Evolutionary conservation across 2,888 invertebrate genomes (phyloP).

Genomic region (Notodonta dromedarius): DNA sequence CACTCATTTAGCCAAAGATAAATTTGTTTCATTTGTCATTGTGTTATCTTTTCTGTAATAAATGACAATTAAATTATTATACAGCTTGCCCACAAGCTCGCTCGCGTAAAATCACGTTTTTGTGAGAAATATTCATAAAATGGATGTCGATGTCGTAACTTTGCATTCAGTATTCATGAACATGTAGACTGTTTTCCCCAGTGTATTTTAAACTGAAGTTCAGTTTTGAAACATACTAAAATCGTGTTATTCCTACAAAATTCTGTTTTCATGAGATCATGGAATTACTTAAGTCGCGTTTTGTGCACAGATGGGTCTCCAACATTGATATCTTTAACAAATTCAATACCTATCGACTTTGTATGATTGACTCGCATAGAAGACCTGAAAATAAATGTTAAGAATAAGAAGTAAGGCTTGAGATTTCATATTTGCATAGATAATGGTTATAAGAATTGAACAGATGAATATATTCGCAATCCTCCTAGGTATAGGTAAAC

Average conservation of each 20-base stretch:
- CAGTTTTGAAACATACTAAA: not conserved
- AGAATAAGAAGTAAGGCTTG: not conserved
- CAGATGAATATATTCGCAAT: not conserved
- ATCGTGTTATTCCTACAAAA: not conserved
- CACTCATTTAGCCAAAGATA: conserved; percentile 18
- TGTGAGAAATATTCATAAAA: conserved; percentile 7
- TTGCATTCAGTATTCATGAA: conserved; percentile 10
- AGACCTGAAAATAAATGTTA: not conserved
- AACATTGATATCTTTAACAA: not conserved
- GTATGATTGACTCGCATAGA: not conserved
- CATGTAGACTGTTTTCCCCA: conserved; percentile 7
- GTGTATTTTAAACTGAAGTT: conserved; percentile 6
- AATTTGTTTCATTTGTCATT: conserved; percentile 38
- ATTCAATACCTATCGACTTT: not conserved
- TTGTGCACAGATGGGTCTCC: not conserved
- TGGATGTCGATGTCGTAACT: conserved; percentile 6
- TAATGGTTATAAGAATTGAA: not conserved
- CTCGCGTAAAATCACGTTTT: conserved; percentile 1
- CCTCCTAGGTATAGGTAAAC: not conserved
- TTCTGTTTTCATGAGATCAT: not conserved
- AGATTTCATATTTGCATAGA: not conserved
- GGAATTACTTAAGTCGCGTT: not conserved
- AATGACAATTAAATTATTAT: conserved; percentile 44
- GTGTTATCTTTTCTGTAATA: conserved; percentile 45
- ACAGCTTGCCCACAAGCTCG: conserved; percentile 11